Evolutionary conservation across 2,113 vertebrate genomes (phyloP).

Genomic region (Sialia sialis): DNA sequence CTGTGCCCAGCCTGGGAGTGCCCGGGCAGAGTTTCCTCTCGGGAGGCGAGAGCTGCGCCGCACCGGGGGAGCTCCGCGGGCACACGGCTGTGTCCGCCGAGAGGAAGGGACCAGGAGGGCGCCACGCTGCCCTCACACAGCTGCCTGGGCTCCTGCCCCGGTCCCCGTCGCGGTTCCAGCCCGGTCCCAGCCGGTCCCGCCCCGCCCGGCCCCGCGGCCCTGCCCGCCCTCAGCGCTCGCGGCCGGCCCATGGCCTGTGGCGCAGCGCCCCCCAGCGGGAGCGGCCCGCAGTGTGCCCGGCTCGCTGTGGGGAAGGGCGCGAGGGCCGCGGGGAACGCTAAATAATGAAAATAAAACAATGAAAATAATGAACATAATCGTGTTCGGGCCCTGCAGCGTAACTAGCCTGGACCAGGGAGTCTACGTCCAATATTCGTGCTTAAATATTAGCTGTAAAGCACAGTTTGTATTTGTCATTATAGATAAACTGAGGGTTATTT

Average conservation of each 20-base stretch:
- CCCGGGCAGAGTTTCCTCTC: not conserved
- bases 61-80: fast-evolving
- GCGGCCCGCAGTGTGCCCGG: not conserved
- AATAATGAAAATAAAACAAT: too few species aligned
- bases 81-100: not conserved
- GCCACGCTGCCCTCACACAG: fast-evolving
- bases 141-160: fast-evolving
- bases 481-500: not conserved
- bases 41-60: fast-evolving
- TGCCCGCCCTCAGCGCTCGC: not conserved
- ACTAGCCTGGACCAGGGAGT: fast-evolving
- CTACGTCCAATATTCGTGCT: fast-evolving
- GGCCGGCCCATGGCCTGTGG: not conserved
- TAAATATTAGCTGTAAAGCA: not conserved
- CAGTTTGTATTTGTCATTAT: fast-evolving
- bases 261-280: not conserved
- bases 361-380: fast-evolving
- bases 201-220: not conserved
- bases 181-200: not conserved
- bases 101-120: fast-evolving
- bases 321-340: not conserved
- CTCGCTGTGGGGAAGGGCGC: too few species aligned
- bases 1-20: fast-evolving
- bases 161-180: not conserved
- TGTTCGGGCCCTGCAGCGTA: fast-evolving